Conservation (phyloP, 2,888 invertebrate genomes). For the Acronicta psi region DNA sequence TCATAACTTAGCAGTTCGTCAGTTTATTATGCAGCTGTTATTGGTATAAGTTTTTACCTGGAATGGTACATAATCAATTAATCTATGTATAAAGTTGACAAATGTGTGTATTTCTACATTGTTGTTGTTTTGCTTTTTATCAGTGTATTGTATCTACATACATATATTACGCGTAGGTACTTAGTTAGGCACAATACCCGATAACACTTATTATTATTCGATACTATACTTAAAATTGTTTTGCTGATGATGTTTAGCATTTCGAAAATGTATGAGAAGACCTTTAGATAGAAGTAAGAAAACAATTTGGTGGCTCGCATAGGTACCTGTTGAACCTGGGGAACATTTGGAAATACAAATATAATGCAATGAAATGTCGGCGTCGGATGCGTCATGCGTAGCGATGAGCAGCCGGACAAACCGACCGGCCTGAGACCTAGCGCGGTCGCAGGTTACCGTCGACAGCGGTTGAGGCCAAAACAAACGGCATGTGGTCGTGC, state of each 20-base stretch:
- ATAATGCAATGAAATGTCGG: slow-evolving; percentile 21
- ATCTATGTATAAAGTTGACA: background rate
- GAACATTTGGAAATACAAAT: slow-evolving; percentile 3
- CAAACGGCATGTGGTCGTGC: slow-evolving; percentile 87
- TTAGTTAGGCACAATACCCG: too few relatives aligned
- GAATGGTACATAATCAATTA: background rate
- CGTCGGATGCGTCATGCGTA: slow-evolving; percentile 20
- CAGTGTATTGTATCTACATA: too few relatives aligned
- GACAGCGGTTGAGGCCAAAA: slow-evolving; percentile 80
- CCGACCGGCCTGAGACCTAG: slow-evolving; percentile 31
- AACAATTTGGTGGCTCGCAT: background rate
- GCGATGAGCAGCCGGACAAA: slow-evolving; percentile 23
- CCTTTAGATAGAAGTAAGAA: background rate
- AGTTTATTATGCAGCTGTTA: too few relatives aligned
- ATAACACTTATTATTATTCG: too few relatives aligned
- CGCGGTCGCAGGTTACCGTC: slow-evolving; percentile 36
- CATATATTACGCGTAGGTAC: too few relatives aligned
- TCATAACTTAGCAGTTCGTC: slow-evolving; percentile 52
- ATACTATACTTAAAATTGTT: too few relatives aligned
- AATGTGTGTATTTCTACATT: background rate
- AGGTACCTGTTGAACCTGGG: background rate
- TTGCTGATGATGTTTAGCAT: too few relatives aligned
- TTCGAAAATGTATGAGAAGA: background rate
- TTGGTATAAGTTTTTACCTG: background rate
- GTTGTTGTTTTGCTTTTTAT: too few relatives aligned